Conservation (phyloP, 2,888 invertebrate species). For the Drosophila lutescens region DNA sequence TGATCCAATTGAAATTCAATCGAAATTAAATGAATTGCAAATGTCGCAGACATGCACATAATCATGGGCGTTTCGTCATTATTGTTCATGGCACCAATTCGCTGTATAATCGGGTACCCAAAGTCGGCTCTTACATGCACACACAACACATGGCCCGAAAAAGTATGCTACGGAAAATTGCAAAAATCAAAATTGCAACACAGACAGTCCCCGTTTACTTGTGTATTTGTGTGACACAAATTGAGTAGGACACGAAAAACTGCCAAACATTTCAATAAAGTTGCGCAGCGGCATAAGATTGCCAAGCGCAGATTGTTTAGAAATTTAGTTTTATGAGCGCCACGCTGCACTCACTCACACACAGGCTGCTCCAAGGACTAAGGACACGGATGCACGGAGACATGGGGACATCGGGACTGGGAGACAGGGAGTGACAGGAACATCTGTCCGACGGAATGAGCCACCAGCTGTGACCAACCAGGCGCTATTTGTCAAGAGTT, state of each 20-base stretch:
- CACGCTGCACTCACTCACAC: constrained; percentile 42
- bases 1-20: constrained; percentile 76
- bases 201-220: constrained; percentile 1
- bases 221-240: constrained; percentile 66
- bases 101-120: constrained; percentile 56
- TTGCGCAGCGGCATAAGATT: constrained; percentile 72
- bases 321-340: constrained; percentile 75
- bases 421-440: constrained; percentile 29
- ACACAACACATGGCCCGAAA: constrained; percentile 58
- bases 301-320: constrained; percentile 79
- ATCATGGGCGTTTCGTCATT: constrained; percentile 18
- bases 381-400: constrained; percentile 11
- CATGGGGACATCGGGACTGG: not conserved
- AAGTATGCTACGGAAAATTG: constrained; percentile 72
- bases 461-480: constrained; percentile 69
- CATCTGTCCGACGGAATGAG: constrained; percentile 44
- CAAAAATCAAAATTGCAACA: constrained; percentile 74
- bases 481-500: constrained; percentile 75
- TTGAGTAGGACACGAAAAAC: constrained; percentile 76
- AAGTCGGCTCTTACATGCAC: constrained; percentile 61
- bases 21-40: constrained; percentile 67
- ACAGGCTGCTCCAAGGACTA: constrained; percentile 42
- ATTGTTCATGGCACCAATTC: constrained; percentile 56
- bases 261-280: constrained; percentile 78
- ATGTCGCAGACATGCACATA: constrained; percentile 21